A percentile compares a stretch with the other conserved stretches of the same genome.
These are phyloP conservation scores for Vesta saturnalis DNA, from an alignment of 2,888 invertebrate species.

Conservation along the genomic window DNA sequence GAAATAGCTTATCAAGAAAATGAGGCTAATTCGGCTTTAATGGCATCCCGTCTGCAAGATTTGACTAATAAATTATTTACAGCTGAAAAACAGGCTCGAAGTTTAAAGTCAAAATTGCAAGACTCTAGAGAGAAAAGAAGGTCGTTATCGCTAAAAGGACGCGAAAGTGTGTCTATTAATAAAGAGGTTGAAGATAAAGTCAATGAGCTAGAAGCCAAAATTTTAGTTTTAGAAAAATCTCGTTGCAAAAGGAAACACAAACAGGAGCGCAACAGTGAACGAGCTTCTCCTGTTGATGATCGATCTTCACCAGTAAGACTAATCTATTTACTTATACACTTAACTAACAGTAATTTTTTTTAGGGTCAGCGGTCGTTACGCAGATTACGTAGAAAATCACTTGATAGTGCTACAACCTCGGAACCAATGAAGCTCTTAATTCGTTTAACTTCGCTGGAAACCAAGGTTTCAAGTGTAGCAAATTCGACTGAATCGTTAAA, in stretches of 20 bases:
- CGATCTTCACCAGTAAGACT: constrained; percentile 50
- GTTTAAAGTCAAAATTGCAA: constrained; percentile 80
- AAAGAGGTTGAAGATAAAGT: constrained; percentile 88
- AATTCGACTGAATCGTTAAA: constrained; percentile 70
- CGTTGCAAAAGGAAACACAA: constrained; percentile 61
- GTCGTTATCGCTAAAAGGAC: constrained; percentile 82
- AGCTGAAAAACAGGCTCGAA: constrained; percentile 84
- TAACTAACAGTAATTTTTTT: no score
- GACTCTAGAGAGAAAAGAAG: constrained; percentile 82
- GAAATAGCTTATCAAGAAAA: constrained; percentile 71
- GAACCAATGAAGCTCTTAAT: constrained; percentile 85
- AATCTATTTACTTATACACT: constrained; percentile 7
- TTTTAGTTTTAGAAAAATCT: constrained; percentile 71
- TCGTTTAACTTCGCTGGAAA: constrained; percentile 79
- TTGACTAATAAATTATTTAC: constrained; percentile 82
- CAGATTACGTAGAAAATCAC: constrained; percentile 75
- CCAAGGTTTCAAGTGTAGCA: constrained; percentile 75
- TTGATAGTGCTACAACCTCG: constrained; percentile 80
- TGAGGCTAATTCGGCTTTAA: constrained; percentile 78
- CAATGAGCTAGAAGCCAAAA: constrained; percentile 81
- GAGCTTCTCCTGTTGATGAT: constrained; percentile 60
- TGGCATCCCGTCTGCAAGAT: constrained; percentile 86
- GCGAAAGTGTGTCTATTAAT: constrained; percentile 81
- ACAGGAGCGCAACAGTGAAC: constrained; percentile 62
- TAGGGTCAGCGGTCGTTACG: constrained; percentile 58